These are phyloP conservation scores for Pyrocoelia pectoralis DNA, from an alignment of 2,888 invertebrate genomes.

Conservation along the genomic window DNA sequence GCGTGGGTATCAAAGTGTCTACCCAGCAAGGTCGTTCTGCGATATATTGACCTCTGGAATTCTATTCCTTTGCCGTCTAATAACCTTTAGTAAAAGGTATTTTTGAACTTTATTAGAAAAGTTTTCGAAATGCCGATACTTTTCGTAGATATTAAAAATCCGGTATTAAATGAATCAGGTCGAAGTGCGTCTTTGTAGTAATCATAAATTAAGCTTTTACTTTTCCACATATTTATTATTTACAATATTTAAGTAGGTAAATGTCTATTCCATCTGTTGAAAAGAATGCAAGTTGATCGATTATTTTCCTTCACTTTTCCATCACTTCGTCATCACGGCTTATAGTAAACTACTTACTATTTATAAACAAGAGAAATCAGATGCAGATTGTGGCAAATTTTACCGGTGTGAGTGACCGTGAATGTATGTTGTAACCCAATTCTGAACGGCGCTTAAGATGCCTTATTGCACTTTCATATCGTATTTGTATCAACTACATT, in stretches of 20 bases:
- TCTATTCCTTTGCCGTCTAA: slow-evolving; percentile 35
- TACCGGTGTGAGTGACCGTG: slow-evolving; percentile 46
- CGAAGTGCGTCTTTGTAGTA: neutral
- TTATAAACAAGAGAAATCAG: slow-evolving; percentile 53
- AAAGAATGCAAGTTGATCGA: slow-evolving; percentile 26
- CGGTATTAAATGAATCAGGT: slow-evolving; percentile 4
- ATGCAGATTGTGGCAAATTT: slow-evolving; percentile 44
- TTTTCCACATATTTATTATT: slow-evolving; percentile 13
- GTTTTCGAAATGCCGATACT: neutral
- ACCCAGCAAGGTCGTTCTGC: slow-evolving; percentile 41
- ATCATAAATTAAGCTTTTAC: slow-evolving; percentile 11
- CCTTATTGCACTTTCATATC: slow-evolving; percentile 46
- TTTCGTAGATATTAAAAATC: neutral
- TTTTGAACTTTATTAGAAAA: slow-evolving; percentile 26
- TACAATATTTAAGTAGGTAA: slow-evolving; percentile 5
- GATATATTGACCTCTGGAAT: slow-evolving; percentile 40
- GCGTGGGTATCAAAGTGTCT: slow-evolving; percentile 40
- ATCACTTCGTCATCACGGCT: slow-evolving; percentile 16
- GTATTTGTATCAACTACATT: slow-evolving; percentile 33
- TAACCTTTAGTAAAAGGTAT: slow-evolving; percentile 35
- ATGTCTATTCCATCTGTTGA: slow-evolving; percentile 12
- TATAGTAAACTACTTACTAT: slow-evolving; percentile 49
- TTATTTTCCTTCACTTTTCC: slow-evolving; percentile 37
- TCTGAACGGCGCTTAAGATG: slow-evolving; percentile 48
- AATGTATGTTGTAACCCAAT: slow-evolving; percentile 54